Percentiles rank a stretch among this genome's conserved stretches.
Evolutionary conservation across 2,113 vertebrate species (phyloP).

Genomic region (Ammodytes marinus): DNA sequence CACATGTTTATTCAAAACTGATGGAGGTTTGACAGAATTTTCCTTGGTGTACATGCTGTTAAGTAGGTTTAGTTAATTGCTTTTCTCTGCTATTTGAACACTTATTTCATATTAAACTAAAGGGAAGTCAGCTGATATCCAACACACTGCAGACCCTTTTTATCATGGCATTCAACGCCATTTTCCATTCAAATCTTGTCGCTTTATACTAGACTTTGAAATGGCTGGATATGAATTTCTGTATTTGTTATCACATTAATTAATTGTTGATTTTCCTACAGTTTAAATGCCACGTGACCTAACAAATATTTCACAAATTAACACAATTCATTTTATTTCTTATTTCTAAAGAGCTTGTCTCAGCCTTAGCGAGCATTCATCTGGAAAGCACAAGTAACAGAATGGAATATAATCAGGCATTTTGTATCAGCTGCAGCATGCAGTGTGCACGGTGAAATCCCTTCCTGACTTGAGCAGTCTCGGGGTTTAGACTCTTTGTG

Average conservation of each 20-base stretch:
- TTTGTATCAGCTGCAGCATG: slow-evolving; percentile 4
- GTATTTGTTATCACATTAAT: neutral
- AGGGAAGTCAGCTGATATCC: neutral
- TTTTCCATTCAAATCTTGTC: neutral
- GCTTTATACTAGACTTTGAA: neutral
- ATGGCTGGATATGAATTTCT: no score
- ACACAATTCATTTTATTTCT: slow-evolving; percentile 2
- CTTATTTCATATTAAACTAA: neutral
- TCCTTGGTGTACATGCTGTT: neutral
- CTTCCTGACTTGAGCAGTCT: slow-evolving; percentile 29
- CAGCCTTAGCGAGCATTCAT: neutral
- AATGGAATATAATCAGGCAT: neutral
- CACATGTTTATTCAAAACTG: neutral
- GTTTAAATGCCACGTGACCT: neutral
- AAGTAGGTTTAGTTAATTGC: neutral
- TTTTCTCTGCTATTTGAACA: slow-evolving; percentile 6
- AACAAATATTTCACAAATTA: neutral
- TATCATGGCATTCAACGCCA: neutral
- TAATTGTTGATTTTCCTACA: neutral
- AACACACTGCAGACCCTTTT: neutral
- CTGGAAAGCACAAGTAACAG: neutral
- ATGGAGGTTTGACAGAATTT: neutral
- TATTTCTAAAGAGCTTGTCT: neutral
- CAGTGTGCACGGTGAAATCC: slow-evolving; percentile 12
- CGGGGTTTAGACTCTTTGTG: slow-evolving; percentile 42